Base-by-base conservation (phyloP, 2,113 vertebrate species). In the Platysteira castanea region DNA sequence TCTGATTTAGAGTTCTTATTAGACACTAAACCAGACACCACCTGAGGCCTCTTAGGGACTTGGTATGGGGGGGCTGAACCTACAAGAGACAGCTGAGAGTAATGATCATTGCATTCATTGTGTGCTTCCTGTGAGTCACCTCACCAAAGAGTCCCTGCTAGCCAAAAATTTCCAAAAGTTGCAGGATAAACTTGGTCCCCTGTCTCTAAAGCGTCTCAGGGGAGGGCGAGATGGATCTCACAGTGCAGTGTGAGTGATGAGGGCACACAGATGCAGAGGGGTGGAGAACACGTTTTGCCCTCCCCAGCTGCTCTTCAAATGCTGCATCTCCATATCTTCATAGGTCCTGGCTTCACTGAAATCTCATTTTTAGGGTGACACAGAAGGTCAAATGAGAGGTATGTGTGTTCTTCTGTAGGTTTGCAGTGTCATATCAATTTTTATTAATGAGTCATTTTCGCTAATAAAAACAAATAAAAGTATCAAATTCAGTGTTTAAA, bases 71-170 rank as follows among this genome's bases (percentile, higher is more conserved):
- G 7, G 10, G 11, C 27, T 33, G 49, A 69, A n/a, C 22, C 39
- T 75, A 5, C n/a, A 47, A n/a, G 33, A 56, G 37, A 10, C 30
- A 79, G 11, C 47, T 87, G 81, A 52, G 71, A 41, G 22, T 16
- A 46, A 50, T 1, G 1, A 33, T 68, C 13, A 69, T 18, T 24
- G 10, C 3, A 8, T 13, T 17, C 6, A 3, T 18, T 10, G 15
- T 26, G 13, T 41, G 28, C 28, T 74, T 69, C 26, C n/a, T 53
- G 27, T 19, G 28, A 68, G 41, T 23, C 44, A 54, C 22, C 28
- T 79, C 76, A 79, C 12, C 65, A 30, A 52, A 37, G 19, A 24
- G 15, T 11, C 20, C 8, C 13, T 63, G 47, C 15, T 68, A 28
- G 12, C 42, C 65, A 16, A 46, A 61, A 12, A 27, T 26, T 42